These are phyloP conservation scores for Strigops habroptila DNA, from an alignment of 2,113 vertebrate species.

Conservation along the genomic window DNA sequence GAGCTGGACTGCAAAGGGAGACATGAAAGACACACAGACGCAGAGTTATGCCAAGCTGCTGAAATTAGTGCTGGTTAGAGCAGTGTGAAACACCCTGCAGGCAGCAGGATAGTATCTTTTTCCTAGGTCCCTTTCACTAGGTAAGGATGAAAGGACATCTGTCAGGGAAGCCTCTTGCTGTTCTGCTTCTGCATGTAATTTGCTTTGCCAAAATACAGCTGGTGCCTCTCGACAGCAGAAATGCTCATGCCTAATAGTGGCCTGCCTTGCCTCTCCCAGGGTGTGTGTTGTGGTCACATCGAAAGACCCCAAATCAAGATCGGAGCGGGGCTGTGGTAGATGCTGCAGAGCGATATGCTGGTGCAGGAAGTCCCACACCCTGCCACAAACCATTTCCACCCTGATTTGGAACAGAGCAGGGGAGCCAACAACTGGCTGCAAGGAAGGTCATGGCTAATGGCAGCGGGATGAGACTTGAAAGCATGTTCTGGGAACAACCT, in stretches of 20 bases:
- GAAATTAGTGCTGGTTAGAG: neutral
- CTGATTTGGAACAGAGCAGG: neutral
- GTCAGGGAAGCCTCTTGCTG: neutral
- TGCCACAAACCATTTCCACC: neutral
- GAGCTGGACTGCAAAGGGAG: neutral
- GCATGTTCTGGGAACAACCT: neutral
- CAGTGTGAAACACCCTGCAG: neutral
- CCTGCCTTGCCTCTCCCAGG: neutral
- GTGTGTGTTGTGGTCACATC: neutral
- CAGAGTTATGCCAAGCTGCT: neutral
- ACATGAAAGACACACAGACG: neutral
- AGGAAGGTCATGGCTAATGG: neutral
- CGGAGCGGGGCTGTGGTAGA: accelerated
- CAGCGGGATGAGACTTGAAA: neutral
- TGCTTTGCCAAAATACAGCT: neutral
- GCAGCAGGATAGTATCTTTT: neutral
- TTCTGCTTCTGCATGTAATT: neutral
- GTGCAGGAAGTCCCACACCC: neutral
- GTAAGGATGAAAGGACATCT: neutral
- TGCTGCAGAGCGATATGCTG: accelerated
- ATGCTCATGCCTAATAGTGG: neutral
- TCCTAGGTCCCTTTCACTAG: neutral
- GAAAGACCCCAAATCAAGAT: neutral
- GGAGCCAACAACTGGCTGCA: neutral
- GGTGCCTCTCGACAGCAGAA: neutral